Evolutionary conservation across 2,113 vertebrate genomes (phyloP), one percentile per base, ranked within the genome.

Genomic region (Empidonax alnorum): DNA sequence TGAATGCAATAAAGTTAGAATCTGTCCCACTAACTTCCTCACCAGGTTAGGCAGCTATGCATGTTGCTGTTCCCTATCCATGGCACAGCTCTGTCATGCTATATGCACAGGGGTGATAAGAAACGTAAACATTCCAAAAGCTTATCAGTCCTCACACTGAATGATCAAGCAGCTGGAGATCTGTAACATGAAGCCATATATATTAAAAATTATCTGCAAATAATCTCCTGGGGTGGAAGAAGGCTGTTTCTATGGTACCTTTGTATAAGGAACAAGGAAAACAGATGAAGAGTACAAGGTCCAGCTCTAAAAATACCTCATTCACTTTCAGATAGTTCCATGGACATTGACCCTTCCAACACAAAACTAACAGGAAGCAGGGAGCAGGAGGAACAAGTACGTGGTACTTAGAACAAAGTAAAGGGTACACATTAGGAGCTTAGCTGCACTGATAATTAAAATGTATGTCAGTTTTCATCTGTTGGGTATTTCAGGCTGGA

Each of bases 231-330:
- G 35, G 33, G n/a, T 65, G 66, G 72, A 46, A 94, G 55, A 68
- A 87, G 84, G 79, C 76, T 90, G 83, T 97, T 97, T 97, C 94
- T 95, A 87, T 96, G 79, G 90, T 69, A 76, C 95, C 77, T 72
- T 65, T 93, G 28, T 55, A 30, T 69, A 86, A 94, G 84, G 96
- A 96, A 77, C 17, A 15, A 97, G 33, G 63, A 52, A 93, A 95
- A 94, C 49, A 39, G 75, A 68, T 5, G 46, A 79, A 80, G 35
- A 81, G 79, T 66, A 59, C 83, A 95, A 96, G 56, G 95, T 95
- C 68, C 87, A 95, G 24, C 69, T 61, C 94, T 94, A 96, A 98
- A 97, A 96, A 94, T 87, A 96, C 58, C 84, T 85, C 71, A 37
- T 58, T 53, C 50, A 14, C 23, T 82, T 71, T 94, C 76, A 95